Base-by-base conservation (phyloP, 2,113 vertebrate species). In the Thalassarche chlororhynchos region DNA sequence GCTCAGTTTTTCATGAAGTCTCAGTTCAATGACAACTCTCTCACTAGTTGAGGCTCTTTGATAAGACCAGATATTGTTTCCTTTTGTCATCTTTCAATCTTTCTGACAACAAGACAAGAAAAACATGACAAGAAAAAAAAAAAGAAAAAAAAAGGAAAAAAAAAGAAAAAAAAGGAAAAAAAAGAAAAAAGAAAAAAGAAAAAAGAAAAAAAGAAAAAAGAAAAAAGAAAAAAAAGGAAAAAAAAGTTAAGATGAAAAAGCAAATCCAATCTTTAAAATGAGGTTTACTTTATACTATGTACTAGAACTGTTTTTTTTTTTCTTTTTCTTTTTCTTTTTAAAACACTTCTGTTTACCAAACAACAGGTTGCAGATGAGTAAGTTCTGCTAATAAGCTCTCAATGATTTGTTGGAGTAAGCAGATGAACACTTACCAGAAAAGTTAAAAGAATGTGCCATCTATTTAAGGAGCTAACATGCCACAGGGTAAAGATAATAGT, bases 261-360 rank as follows among this genome's bases (percentile, higher is more conserved):
- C n/a, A 52, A 34, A 64, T 36, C 5, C 6, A 29, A 0, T 25
- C 12, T 84, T 60, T 60, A 32, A n/a, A 25, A n/a, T 68, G 47
- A 68, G 2, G 5, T 5, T 52, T 71, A 12, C 9, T 68, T 77
- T 18, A 15, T 28, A 70, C 18, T n/a, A 26, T 8, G n/a, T 51
- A 51, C 2, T 31, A 26, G 3, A 57, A 44, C 5, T 52, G 1
- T 0, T 6, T 11, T 47, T 49, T 17, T 49, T 79, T 55, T 25
- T 49, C 3, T 6, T 14, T 49, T 14, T 7, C 2, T 47, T 61
- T 42, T 36, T 47, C 2, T 86, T 83, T 88, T 61, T 40, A n/a
- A 85, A 70, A 64, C 6, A 31, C 9, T 86, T 66, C 9, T 40
- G 15, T 52, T 85, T 85, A 51, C 8, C 12, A 76, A 87, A 36